Evolutionary conservation across 2,113 vertebrate genomes (phyloP).

Genomic region (Strigops habroptila): DNA sequence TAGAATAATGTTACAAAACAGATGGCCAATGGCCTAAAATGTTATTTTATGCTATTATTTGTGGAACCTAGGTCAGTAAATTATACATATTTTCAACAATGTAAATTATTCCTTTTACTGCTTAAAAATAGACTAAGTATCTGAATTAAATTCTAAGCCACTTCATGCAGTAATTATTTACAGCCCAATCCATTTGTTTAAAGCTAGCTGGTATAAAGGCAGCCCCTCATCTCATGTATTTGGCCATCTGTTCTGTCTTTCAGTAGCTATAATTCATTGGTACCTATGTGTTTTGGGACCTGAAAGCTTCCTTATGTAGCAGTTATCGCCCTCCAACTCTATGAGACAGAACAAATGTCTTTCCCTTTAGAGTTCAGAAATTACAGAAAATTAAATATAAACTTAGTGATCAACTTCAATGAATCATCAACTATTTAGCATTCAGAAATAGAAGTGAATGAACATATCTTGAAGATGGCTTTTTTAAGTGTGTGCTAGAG

Average conservation of each 20-base stretch:
- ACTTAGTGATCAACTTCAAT: not conserved
- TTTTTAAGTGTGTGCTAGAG: not conserved
- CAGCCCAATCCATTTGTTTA: conserved; percentile 36
- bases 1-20: conserved; percentile 30
- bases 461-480: not conserved
- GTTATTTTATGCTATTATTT: conserved; percentile 9
- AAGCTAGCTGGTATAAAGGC: not conserved
- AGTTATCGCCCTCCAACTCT: not conserved
- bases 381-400: not conserved
- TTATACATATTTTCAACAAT: conserved; percentile 39
- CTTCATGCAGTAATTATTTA: conserved; percentile 54
- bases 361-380: not conserved
- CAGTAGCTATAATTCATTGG: not conserved
- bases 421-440: not conserved
- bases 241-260: conserved; percentile 25
- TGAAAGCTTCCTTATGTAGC: not conserved
- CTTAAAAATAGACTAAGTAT: conserved; percentile 37
- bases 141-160: conserved; percentile 34
- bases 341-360: not conserved
- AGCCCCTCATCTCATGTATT: not conserved
- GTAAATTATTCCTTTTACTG: conserved; percentile 28
- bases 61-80: conserved; percentile 11
- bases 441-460: not conserved
- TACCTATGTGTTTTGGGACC: not conserved
- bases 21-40: conserved; percentile 10